Conservation (phyloP, 2,113 vertebrate species). For the Lethenteron camtschaticum region DNA sequence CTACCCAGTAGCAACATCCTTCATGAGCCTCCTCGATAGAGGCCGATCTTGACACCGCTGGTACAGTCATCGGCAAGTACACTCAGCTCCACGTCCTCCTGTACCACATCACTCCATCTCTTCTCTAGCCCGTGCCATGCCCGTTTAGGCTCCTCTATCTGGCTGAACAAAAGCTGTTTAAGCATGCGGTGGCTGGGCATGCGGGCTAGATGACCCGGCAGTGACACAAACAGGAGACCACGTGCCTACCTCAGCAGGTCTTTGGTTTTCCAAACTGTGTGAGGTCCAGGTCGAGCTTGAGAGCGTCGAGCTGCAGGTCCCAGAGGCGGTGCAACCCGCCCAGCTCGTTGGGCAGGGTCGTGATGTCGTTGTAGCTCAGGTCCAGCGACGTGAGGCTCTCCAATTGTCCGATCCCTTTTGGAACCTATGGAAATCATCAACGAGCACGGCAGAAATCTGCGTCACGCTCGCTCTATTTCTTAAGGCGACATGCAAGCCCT, state of each 20-base stretch:
- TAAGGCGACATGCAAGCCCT: no score
- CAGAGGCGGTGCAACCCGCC: slow-evolving; percentile 60
- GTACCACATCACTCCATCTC: background rate
- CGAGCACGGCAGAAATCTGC: no score
- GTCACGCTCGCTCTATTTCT: no score
- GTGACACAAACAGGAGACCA: background rate
- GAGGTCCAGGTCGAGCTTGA: slow-evolving; percentile 62
- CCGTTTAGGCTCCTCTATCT: background rate
- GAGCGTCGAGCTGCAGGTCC: slow-evolving; percentile 78
- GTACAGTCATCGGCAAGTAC: no score
- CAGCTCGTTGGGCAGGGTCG: slow-evolving; percentile 80
- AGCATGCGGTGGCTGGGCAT: background rate
- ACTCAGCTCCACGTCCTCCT: background rate
- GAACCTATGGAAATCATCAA: slow-evolving; percentile 33
- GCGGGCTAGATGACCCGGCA: background rate
- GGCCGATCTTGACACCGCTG: no score
- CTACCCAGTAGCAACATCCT: no score
- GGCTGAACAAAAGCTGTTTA: background rate
- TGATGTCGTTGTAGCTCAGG: slow-evolving; percentile 56
- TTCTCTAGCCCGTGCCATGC: background rate
- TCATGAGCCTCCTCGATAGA: no score
- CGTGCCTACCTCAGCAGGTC: slow-evolving; percentile 58
- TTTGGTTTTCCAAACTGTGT: slow-evolving; percentile 68
- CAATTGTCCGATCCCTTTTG: slow-evolving; percentile 58
- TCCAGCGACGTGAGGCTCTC: slow-evolving; percentile 71